phyloP scores from a whole-genome alignment of 2,113 vertebrate species.

The Pimephales promelas region DNA sequence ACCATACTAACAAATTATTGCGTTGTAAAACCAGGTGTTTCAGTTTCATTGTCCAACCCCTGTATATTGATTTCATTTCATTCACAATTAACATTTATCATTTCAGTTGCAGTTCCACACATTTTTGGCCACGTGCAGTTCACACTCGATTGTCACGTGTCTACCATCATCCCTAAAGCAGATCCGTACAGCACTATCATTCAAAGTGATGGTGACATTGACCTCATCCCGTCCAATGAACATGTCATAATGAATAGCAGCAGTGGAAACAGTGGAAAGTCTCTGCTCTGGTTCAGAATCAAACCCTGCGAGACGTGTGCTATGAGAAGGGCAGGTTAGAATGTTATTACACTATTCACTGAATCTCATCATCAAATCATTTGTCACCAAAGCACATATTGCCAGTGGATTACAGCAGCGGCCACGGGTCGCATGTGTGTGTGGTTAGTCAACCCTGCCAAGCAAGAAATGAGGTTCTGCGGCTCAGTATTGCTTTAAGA shows the following conservation, averaged over 20 bases:
- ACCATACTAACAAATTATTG: too few species aligned
- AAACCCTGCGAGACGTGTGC: conserved; percentile 16
- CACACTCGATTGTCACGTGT: neutral
- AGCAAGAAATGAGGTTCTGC: conserved; percentile 51
- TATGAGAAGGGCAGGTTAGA: conserved; percentile 21
- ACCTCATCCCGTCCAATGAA: conserved; percentile 25
- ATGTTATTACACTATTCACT: conserved; percentile 54
- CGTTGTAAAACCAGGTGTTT: too few species aligned
- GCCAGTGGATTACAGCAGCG: conserved; percentile 54
- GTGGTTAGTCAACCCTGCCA: conserved; percentile 53
- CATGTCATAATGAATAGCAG: conserved; percentile 21
- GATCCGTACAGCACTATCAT: neutral
- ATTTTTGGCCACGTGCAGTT: neutral
- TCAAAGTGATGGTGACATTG: conserved; percentile 13
- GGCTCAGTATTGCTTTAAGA: conserved; percentile 44
- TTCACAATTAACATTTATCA: neutral
- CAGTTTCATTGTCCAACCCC: too few species aligned
- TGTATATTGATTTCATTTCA: neutral
- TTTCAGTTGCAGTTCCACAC: neutral
- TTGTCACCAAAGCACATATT: conserved; percentile 58
- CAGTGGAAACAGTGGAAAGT: neutral
- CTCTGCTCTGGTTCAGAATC: neutral
- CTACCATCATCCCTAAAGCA: neutral
- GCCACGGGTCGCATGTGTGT: conserved; percentile 19
- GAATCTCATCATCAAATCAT: conserved; percentile 52